Percentiles rank a stretch among this genome's conserved stretches.
Evolutionary conservation across 1,140 invertebrate genomes (phyloP).

Genomic region (Eupristina koningsbergeri): DNA sequence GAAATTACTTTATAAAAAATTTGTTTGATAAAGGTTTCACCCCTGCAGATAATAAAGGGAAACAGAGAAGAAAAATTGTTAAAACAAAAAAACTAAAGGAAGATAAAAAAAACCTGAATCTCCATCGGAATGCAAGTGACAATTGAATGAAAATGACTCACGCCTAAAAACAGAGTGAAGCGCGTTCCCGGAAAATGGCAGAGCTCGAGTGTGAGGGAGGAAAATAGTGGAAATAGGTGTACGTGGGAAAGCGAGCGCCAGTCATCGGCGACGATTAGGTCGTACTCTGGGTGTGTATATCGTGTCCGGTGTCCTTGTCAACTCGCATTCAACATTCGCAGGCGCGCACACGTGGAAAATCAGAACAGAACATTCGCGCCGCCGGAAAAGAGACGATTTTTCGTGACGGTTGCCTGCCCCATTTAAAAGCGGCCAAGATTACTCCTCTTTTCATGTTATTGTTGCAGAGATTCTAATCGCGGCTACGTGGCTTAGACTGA

Average conservation of each 20-base stretch:
- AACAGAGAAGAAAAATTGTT: too few species aligned
- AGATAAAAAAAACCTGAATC: background rate
- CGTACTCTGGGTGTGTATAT: constrained; percentile 55
- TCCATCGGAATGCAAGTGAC: background rate
- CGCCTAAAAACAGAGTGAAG: background rate
- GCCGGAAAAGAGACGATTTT: background rate
- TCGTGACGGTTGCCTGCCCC: constrained; percentile 25
- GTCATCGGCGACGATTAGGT: constrained; percentile 54
- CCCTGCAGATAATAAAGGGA: background rate
- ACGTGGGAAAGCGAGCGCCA: constrained; percentile 56
- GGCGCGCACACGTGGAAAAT: constrained; percentile 37
- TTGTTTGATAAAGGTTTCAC: background rate
- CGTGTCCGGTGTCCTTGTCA: constrained; percentile 61
- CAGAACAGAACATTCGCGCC: background rate
- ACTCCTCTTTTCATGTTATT: background rate
- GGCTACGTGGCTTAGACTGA: background rate
- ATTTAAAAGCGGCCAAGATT: background rate
- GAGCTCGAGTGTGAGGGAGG: too few species aligned
- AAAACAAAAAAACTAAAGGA: background rate
- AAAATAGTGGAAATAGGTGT: background rate
- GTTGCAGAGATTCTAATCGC: constrained; percentile 5
- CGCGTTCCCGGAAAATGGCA: background rate
- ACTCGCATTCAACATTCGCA: constrained; percentile 32
- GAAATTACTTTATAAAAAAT: background rate
- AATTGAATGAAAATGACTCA: background rate